Conservation (phyloP, 2,797 vertebrate species). For the Parauchenoglanis ngamensis region DNA sequence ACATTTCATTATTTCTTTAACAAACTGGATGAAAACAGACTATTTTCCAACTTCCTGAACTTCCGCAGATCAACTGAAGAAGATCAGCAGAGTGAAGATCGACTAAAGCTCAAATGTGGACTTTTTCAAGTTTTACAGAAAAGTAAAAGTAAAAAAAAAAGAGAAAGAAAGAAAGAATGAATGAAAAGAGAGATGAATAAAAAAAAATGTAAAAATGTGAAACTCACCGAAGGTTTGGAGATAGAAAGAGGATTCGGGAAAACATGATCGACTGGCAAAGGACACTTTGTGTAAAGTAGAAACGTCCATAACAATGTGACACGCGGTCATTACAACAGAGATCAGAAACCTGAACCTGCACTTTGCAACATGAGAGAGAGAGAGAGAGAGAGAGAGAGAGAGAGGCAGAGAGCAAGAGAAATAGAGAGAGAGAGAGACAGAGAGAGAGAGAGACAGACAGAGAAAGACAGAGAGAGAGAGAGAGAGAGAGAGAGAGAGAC, state of each 20-base stretch:
- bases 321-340: constrained; percentile 27
- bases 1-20: no score
- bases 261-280: constrained; percentile 6
- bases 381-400: background rate
- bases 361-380: constrained; percentile 23
- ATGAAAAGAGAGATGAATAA: background rate
- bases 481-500: background rate
- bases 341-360: constrained; percentile 36
- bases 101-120: background rate
- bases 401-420: background rate
- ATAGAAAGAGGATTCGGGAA: constrained; percentile 25
- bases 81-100: background rate
- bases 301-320: constrained; percentile 38
- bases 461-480: background rate
- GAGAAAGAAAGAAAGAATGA: background rate
- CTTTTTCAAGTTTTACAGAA: background rate
- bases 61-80: background rate
- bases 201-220: background rate
- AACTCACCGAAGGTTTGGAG: constrained; percentile 45
- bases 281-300: constrained; percentile 36
- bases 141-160: background rate
- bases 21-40: background rate
- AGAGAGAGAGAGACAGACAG: background rate
- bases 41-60: background rate
- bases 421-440: background rate